A percentile compares a stretch with the other conserved stretches of the same genome.
phyloP scores from a whole-genome alignment of 2,797 vertebrate species.

The Eupleurogrammus muticus region DNA sequence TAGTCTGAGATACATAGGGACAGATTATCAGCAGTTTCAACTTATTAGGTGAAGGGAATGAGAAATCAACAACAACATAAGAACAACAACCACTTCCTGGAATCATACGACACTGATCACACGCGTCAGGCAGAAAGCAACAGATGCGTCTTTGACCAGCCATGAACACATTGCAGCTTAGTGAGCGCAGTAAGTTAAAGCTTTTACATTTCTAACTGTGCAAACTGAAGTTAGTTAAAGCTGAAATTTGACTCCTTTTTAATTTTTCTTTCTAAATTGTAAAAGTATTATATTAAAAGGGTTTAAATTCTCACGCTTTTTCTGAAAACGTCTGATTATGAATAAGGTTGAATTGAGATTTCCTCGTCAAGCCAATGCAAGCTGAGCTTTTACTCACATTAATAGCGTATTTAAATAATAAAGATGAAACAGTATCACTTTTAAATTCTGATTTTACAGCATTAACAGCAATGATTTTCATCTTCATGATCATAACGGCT shows the following conservation, averaged over 20 bases:
- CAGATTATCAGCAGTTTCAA: too few species aligned
- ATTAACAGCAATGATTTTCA: slow-evolving; percentile 26
- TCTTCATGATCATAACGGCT: not conserved
- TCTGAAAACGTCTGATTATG: too few species aligned
- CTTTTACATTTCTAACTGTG: not conserved
- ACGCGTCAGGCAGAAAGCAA: not conserved
- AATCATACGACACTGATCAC: not conserved
- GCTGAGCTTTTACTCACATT: too few species aligned
- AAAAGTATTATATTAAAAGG: not conserved
- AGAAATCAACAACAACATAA: not conserved
- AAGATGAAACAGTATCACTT: not conserved
- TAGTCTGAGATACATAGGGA: too few species aligned
- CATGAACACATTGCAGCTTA: not conserved
- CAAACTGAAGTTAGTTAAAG: not conserved
- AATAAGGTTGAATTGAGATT: too few species aligned
- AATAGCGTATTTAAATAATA: too few species aligned
- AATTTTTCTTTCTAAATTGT: not conserved
- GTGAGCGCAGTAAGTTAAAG: not conserved
- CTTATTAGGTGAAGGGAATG: too few species aligned
- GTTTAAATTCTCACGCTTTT: not conserved
- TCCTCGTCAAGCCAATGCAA: not conserved
- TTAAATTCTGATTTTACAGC: not conserved
- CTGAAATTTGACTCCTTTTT: not conserved
- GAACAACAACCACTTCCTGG: not conserved
- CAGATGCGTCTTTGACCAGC: not conserved